phyloP scores from a whole-genome alignment of 2,797 vertebrate genomes.

The Hypotaenidia okinawae region DNA sequence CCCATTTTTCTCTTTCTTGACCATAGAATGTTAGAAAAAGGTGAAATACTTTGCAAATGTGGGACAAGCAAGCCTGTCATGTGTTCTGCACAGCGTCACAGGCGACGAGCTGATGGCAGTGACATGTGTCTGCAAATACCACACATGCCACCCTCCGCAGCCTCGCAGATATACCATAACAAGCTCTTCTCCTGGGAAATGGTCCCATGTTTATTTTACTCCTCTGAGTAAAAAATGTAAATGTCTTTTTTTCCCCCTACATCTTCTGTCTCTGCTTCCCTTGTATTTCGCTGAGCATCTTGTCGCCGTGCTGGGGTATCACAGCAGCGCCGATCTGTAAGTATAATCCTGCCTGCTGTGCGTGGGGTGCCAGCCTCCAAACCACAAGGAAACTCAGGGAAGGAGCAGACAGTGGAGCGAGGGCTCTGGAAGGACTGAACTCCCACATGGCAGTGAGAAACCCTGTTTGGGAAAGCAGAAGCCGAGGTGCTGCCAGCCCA shows the following conservation, averaged over 20 bases:
- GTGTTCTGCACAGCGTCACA: not conserved
- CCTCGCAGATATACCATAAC: not conserved
- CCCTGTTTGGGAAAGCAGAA: not conserved
- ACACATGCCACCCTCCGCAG: not conserved
- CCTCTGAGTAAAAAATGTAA: slow-evolving; percentile 12
- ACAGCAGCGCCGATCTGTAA: rapidly evolving
- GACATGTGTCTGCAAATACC: slow-evolving; percentile 24
- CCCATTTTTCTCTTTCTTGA: not conserved
- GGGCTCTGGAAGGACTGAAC: not conserved
- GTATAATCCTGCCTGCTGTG: not conserved
- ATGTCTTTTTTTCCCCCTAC: not conserved
- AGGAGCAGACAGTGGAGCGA: not conserved
- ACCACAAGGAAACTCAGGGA: rapidly evolving
- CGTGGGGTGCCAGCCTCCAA: not conserved
- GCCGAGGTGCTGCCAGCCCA: not conserved
- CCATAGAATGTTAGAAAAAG: not conserved
- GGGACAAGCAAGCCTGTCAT: not conserved
- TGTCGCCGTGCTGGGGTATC: not conserved
- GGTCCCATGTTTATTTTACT: slow-evolving; percentile 50
- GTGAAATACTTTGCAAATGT: not conserved
- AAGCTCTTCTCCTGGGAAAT: slow-evolving; percentile 30
- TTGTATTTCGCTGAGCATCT: not conserved
- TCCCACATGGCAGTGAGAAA: not conserved
- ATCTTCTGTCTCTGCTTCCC: not conserved
- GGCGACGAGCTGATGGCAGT: not conserved